These are phyloP conservation scores for Ginglymostoma cirratum DNA, from an alignment of 2,113 vertebrate genomes.

Conservation along the genomic window DNA sequence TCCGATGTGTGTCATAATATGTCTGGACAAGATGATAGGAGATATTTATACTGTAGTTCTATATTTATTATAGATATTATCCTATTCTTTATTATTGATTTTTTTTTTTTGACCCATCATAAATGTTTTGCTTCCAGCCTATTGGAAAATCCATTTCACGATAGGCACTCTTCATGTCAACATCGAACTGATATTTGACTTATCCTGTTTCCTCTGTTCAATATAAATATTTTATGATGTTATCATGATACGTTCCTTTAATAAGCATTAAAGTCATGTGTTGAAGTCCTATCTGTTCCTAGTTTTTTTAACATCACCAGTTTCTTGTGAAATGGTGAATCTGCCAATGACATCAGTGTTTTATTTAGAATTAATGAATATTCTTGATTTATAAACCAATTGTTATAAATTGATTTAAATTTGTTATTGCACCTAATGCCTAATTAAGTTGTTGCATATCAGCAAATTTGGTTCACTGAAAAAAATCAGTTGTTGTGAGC, in stretches of 20 bases:
- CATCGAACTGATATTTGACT: neutral
- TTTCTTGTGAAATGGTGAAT: neutral
- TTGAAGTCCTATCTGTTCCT: neutral
- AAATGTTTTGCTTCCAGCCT: neutral
- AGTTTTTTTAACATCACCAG: neutral
- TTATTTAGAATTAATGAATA: neutral
- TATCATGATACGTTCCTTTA: neutral
- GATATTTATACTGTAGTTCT: too few species aligned
- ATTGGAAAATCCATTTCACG: neutral
- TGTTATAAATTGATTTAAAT: neutral
- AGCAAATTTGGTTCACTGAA: neutral
- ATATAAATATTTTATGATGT: neutral
- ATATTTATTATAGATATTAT: too few species aligned
- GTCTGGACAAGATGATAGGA: too few species aligned
- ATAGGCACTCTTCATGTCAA: neutral
- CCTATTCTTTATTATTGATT: neutral
- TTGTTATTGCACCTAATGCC: neutral
- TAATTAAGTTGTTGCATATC: neutral
- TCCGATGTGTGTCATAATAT: too few species aligned
- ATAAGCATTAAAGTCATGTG: neutral
- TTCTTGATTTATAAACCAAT: neutral
- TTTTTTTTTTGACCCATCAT: neutral
- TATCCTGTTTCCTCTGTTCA: neutral
- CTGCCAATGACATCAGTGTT: neutral
- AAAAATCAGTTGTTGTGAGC: neutral